Base-by-base conservation (phyloP, 2,113 vertebrate species). In the Gila orcuttii region DNA sequence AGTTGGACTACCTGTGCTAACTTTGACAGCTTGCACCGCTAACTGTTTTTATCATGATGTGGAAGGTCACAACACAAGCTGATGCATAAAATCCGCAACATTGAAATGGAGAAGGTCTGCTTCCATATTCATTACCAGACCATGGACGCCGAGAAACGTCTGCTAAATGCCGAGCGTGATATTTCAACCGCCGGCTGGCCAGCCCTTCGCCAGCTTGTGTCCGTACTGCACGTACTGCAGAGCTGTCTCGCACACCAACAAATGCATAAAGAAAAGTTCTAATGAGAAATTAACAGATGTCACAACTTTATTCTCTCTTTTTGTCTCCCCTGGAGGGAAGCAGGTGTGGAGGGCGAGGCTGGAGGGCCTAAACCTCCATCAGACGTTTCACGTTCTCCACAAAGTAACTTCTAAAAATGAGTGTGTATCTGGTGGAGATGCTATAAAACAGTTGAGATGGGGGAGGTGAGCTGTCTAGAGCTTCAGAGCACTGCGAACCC, bases 241-340 rank as follows among this genome's bases (percentile, higher is more conserved):
- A 85, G 86, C 86, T 89, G 86, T 89, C 88, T 87, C 45, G 74
- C 60, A 69, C 85, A 78, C 83, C 83, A 77, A 85, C 85, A 87
- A 85, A 88, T 88, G 91, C 90, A 91, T 87, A 90, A 90, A 86
- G 87, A 91, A 86, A 90, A 91, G 89, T 85, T 87, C 89, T 92
- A 94, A 94, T 93, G 93, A 93, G 94, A 94, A 95, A 93, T 93
- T 91, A 95, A 94, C 94, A 95, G 93, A 94, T 95, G 93, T 91
- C 90, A 92, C 93, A 93, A 94, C 92, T 93, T 92, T 89, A 91
- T 91, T 89, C 86, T 86, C 85, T 88, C 85, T 87, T 81, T 87
- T 88, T n/a, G n/a, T 82, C 87, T 91, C 85, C 87, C 86, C 88
- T 50, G 85, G 60, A 21, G 92, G 74, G 86, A 90, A 94, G 93